phyloP scores from a whole-genome alignment of 2,113 vertebrate species.

The Verasper variegatus region DNA sequence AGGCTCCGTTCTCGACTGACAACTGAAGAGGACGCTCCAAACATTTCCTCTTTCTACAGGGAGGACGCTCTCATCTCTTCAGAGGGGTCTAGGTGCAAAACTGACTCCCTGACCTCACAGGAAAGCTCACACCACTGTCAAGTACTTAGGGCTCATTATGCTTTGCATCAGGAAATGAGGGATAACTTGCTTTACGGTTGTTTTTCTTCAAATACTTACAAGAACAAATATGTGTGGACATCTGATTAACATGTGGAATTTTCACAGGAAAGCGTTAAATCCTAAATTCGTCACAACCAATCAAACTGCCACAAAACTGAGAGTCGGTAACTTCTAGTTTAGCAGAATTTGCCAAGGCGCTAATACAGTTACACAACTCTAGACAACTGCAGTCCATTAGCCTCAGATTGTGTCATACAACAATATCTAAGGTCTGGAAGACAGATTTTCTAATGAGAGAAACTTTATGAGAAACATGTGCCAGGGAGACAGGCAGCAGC shows the following conservation, averaged over 20 bases:
- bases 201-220: background rate
- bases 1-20: background rate
- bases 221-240: background rate
- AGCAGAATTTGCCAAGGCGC: background rate
- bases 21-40: background rate
- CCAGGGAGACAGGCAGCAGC: background rate
- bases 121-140: background rate
- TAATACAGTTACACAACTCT: background rate
- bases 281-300: too few species aligned
- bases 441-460: background rate
- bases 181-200: background rate
- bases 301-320: background rate
- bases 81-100: background rate
- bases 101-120: background rate
- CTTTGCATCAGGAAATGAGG: background rate
- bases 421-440: background rate
- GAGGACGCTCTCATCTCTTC: slow-evolving; percentile 2
- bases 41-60: background rate
- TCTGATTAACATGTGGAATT: background rate
- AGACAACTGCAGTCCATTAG: background rate
- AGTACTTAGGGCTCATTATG: background rate
- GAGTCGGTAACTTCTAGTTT: background rate
- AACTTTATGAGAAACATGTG: background rate
- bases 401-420: background rate
- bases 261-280: too few species aligned